Conservation (phyloP, 2,113 vertebrate species). For the Dasyornis broadbenti region DNA sequence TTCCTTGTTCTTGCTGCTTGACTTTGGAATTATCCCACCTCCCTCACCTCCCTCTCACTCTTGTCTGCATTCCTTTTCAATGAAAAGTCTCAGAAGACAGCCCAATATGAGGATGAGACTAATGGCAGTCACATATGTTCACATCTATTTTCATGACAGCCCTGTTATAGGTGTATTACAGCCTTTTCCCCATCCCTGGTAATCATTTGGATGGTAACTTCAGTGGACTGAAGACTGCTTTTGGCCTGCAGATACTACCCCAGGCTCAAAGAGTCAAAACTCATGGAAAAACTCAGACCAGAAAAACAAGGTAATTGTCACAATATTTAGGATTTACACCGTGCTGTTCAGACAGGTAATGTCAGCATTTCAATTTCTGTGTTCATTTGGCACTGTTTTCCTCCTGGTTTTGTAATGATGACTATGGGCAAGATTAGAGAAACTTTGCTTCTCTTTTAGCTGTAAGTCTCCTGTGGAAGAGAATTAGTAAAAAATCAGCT, state of each 20-base stretch:
- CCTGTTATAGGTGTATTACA: background rate
- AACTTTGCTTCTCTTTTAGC: background rate
- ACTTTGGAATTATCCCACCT: background rate
- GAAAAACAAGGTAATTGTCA: background rate
- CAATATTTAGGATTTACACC: background rate
- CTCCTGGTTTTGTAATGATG: background rate
- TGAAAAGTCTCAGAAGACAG: background rate
- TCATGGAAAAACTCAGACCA: background rate
- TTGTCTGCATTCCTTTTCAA: background rate
- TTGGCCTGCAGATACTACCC: background rate
- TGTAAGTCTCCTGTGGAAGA: background rate
- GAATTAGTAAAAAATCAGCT: background rate
- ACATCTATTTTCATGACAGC: accelerated
- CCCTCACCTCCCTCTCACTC: background rate
- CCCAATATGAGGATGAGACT: background rate
- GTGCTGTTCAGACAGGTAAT: background rate
- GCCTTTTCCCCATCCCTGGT: background rate
- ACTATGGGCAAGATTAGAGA: background rate
- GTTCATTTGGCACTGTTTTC: background rate
- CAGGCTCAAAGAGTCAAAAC: background rate
- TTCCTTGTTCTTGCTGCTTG: background rate
- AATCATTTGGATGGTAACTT: background rate
- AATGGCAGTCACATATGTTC: accelerated
- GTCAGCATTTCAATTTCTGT: background rate
- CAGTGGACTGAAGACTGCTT: background rate